Base-by-base conservation (phyloP, 2,888 invertebrate species). In the Tanytarsus gracilentus region DNA sequence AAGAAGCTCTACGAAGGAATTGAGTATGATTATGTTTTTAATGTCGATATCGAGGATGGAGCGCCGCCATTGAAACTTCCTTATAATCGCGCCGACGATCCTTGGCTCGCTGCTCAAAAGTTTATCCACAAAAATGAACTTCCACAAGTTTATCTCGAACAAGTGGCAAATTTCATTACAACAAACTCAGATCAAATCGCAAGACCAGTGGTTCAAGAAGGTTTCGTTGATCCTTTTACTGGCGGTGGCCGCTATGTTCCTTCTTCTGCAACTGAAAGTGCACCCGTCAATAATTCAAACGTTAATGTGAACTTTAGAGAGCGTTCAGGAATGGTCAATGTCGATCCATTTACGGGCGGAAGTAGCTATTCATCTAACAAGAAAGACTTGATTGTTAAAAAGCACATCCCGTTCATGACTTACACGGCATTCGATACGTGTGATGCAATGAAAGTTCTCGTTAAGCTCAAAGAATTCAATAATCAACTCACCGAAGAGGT, bases 1-100 rank as follows among this genome's bases (percentile, higher is more conserved):
- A 93, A 90, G 73, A 84, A 85, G 5, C 76, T 88, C 67, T 83
- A 80, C 69, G 86, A 94, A 69, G 96, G 96, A 65, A 84, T 88
- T 29, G 87, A 91, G 68, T 98, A 95, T 69, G 98, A 98, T 75
- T 96, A 83, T 74, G 95, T 97, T 26, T 97, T 98, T 72, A 86
- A 84, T 64, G 92, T 98, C n/a, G 96, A 96, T 67, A 86, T 97
- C 61, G 89, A 94, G 68, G 95, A 95, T 68, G 91, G 88, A 1
- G 82, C 83, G 51, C 90, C 91, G 0, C 83, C 92, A 0, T 76
- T 96, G 16, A 94, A 97, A 71, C 76, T 98, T 64, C 95, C 96
- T 0, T 98, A 86, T 71, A 95, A 98, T 73, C 80, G 79, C 62
- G 83, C 80, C 18, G 91, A 98, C 65, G 95, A 98, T 75, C 94